phyloP scores from a whole-genome alignment of 2,797 vertebrate species.

The Brachyalestes nurse region DNA sequence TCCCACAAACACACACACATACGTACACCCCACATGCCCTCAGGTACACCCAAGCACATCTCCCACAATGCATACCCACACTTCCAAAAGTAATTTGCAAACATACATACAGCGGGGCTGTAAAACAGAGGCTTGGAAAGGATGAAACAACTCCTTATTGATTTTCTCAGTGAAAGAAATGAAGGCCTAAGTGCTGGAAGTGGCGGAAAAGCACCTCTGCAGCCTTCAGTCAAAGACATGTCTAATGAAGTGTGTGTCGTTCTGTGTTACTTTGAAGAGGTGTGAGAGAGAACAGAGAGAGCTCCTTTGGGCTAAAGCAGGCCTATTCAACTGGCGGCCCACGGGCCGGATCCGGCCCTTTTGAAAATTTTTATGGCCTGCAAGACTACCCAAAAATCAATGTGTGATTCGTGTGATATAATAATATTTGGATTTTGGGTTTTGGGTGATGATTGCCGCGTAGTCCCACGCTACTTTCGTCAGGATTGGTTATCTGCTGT shows the following conservation, averaged over 20 bases:
- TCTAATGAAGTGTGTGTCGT: slow-evolving; percentile 49
- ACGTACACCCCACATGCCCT: not conserved
- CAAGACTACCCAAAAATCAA: no score
- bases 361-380: no score
- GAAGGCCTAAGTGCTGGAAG: slow-evolving; percentile 42
- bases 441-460: no score
- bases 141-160: slow-evolving; percentile 38
- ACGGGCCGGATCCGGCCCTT: no score
- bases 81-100: slow-evolving; percentile 6
- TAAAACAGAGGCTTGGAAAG: slow-evolving; percentile 25
- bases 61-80: not conserved
- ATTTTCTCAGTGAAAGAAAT: slow-evolving; percentile 31
- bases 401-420: no score
- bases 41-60: not conserved
- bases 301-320: slow-evolving; percentile 17
- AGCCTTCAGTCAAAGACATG: slow-evolving; percentile 42
- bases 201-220: slow-evolving; percentile 34
- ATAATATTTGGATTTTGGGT: no score
- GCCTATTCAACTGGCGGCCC: no score
- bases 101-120: slow-evolving; percentile 1
- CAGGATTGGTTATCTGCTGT: no score
- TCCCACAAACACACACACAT: not conserved
- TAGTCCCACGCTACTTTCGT: no score
- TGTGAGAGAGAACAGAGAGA: slow-evolving; percentile 23
- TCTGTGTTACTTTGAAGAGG: slow-evolving; percentile 39